These are phyloP conservation scores for Lacanobia oleracea DNA, from an alignment of 2,888 invertebrate genomes.

Conservation along the genomic window DNA sequence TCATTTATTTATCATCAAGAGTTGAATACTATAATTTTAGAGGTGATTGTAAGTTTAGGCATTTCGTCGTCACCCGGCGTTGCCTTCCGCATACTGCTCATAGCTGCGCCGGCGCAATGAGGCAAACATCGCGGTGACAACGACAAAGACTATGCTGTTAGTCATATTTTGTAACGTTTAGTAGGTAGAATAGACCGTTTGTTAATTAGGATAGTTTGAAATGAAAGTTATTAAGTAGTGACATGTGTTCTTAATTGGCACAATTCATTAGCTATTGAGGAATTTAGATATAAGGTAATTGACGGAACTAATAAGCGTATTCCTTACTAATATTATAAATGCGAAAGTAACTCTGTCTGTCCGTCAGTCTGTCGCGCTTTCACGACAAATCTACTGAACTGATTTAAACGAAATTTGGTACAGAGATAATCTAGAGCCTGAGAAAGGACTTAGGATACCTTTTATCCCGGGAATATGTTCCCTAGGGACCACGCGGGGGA, in stretches of 20 bases:
- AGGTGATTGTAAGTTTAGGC: constrained; percentile 63
- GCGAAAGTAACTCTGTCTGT: too few relatives aligned
- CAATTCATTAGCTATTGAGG: not conserved
- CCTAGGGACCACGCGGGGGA: too few relatives aligned
- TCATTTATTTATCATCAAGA: constrained; percentile 52
- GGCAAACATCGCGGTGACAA: constrained; percentile 66
- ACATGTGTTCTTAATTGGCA: not conserved
- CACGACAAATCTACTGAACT: too few relatives aligned
- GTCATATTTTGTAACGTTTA: constrained; percentile 45
- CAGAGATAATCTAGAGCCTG: too few relatives aligned
- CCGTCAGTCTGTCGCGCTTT: too few relatives aligned
- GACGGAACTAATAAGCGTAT: not conserved
- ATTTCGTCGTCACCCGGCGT: constrained; percentile 54
- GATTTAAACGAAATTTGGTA: too few relatives aligned
- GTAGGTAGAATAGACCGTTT: constrained; percentile 18
- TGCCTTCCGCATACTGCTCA: constrained; percentile 83
- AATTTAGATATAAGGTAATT: not conserved
- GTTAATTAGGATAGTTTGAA: constrained; percentile 5
- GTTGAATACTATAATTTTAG: constrained; percentile 66
- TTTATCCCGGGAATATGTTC: too few relatives aligned
- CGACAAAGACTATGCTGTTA: constrained; percentile 58
- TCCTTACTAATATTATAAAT: too few relatives aligned
- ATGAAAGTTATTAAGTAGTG: constrained; percentile 1
- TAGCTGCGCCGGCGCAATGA: constrained; percentile 74
- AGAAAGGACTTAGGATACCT: too few relatives aligned